A percentile compares a stretch with the other conserved stretches of the same genome.
Conservation (phyloP, 2,797 vertebrate genomes). For the Cirrhinus molitorella region DNA sequence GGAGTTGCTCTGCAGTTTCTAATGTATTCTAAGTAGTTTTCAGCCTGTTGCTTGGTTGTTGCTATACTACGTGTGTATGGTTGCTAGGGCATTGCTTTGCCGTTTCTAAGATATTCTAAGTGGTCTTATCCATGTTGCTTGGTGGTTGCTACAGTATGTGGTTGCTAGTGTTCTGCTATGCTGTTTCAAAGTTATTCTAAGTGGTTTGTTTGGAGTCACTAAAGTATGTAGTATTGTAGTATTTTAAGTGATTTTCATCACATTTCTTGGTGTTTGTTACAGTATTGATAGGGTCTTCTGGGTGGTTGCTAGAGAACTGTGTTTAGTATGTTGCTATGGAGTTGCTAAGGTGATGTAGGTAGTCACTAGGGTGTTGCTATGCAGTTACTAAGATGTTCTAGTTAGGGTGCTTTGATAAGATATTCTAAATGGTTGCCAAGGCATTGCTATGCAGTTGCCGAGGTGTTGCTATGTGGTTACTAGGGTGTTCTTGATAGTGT, state of each 20-base stretch:
- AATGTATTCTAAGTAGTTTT: neutral
- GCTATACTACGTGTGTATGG: too few relatives aligned
- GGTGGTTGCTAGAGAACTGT: too few relatives aligned
- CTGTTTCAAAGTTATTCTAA: too few relatives aligned
- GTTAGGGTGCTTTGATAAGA: neutral
- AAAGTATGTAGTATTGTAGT: too few relatives aligned
- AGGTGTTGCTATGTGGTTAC: neutral
- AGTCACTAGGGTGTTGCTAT: neutral
- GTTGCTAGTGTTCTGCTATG: too few relatives aligned
- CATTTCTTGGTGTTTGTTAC: too few relatives aligned
- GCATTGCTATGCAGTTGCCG: neutral
- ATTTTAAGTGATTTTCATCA: neutral
- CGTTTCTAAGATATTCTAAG: neutral
- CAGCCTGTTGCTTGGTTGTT: neutral
- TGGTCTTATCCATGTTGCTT: neutral
- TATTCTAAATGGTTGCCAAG: neutral
- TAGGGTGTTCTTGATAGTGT: neutral
- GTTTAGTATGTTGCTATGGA: neutral
- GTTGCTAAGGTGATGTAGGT: neutral
- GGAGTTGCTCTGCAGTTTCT: too few relatives aligned
- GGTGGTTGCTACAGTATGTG: neutral
- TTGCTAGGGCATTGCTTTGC: too few relatives aligned
- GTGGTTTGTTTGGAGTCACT: too few relatives aligned
- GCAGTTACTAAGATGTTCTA: neutral
- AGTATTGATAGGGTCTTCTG: too few relatives aligned